Conservation (phyloP, 2,113 vertebrate species). For the zebrafish (Danio rerio) region DNA sequence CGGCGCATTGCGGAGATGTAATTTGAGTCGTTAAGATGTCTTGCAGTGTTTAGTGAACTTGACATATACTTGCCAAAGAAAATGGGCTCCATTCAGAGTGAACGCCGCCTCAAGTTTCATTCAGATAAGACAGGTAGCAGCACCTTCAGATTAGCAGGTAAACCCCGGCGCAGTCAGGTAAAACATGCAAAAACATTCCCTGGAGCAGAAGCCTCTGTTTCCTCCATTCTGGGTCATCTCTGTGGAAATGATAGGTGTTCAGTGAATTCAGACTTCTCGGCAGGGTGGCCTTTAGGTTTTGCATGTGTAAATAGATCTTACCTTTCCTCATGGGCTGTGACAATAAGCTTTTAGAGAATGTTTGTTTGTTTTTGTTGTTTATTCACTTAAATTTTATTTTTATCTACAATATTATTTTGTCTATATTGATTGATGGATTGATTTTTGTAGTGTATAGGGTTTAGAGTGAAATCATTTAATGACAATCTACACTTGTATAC, state of each 20-base stretch:
- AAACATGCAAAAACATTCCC: slow-evolving; percentile 56
- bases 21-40: slow-evolving; percentile 18
- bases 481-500: slow-evolving; percentile 67
- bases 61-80: slow-evolving; percentile 60
- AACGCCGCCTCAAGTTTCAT: slow-evolving; percentile 58
- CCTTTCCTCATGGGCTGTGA: slow-evolving; percentile 64
- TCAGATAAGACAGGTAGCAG: slow-evolving; percentile 26
- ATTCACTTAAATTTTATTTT: slow-evolving; percentile 72
- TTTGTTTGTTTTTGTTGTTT: slow-evolving; percentile 55
- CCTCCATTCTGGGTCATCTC: slow-evolving; percentile 27
- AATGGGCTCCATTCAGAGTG: slow-evolving; percentile 18
- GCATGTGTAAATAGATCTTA: slow-evolving; percentile 62
- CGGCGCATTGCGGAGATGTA: slow-evolving; percentile 30
- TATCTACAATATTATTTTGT: slow-evolving; percentile 62
- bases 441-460: slow-evolving; percentile 50
- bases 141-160: not conserved
- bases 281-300: slow-evolving; percentile 50
- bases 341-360: slow-evolving; percentile 66
- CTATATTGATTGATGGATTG: slow-evolving; percentile 48
- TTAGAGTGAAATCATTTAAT: slow-evolving; percentile 57
- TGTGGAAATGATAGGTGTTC: slow-evolving; percentile 13
- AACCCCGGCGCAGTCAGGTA: slow-evolving; percentile 18
- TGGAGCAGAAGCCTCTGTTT: slow-evolving; percentile 35
- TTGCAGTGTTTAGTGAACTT: slow-evolving; percentile 43
- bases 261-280: slow-evolving; percentile 34